Evolutionary conservation across 2,113 vertebrate species (phyloP), one percentile per base, ranked within the genome.

Genomic region (Pedionomus torquatus): DNA sequence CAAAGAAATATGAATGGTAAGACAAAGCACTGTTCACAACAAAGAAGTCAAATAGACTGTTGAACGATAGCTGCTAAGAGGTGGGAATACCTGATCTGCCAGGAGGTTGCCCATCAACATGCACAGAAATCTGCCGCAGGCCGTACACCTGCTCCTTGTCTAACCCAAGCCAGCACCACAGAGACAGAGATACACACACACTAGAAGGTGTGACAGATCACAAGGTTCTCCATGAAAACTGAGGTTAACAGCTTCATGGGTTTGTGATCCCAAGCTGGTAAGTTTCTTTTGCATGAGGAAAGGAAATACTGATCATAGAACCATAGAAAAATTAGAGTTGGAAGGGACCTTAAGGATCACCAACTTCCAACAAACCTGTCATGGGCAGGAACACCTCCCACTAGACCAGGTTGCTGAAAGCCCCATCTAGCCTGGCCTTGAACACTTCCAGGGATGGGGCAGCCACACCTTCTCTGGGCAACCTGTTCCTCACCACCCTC

Each of bases 141-240:
- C 39, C 64, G 25, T 55, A 63, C 24, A 60, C 35, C 35, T 60
- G 49, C 37, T 64, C 30, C 35, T 70, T 70, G 11, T 26, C 46
- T 35, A 35, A 26, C 25, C 8, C 19, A 31, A 28, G 33, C 6
- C 35, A 86, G 26, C 0, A 1, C 20, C 55, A 31, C 16, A 60
- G 30, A 41, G 17, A 52, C 17, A 83, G 7, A 80, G 10, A 2
- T 8, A 9, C 12, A 37, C 0, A 0, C 19, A 17, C 0, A 0
- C 39, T 84, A 26, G 46, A 64, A 78, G 7, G 16, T 43, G 25
- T 6, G 55, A 23, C 5, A 15, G 21, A 17, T 48, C 13, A 35
- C 23, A 23, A 52, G 30, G 12, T 24, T 69, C 10, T 69, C 17
- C 25, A n/a, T 5, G 18, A 39, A 64, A 65, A n/a, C 6, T 14